Percentiles rank a stretch among this genome's conserved stretches.
phyloP scores from a whole-genome alignment of 2,113 vertebrate species.

The Cathartes aura region DNA sequence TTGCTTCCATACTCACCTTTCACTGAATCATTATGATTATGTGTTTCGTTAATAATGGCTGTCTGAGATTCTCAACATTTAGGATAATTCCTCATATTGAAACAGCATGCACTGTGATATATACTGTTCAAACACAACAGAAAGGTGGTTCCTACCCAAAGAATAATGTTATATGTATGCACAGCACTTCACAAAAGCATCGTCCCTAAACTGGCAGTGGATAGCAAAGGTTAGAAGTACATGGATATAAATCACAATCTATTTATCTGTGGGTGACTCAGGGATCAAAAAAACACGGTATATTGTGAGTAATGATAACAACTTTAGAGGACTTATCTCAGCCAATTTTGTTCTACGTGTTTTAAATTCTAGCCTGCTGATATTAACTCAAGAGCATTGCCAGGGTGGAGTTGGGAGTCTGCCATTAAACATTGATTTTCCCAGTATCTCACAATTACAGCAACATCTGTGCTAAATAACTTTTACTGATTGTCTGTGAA shows the following conservation, averaged over 20 bases:
- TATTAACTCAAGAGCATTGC: conserved; percentile 48
- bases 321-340: conserved; percentile 26
- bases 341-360: conserved; percentile 38
- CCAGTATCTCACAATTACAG: conserved; percentile 71
- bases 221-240: background rate
- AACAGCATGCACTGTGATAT: background rate
- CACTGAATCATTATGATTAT: background rate
- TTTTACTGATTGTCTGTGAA: conserved; percentile 33
- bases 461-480: conserved; percentile 72
- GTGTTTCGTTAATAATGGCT: background rate
- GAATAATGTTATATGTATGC: background rate
- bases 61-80: background rate
- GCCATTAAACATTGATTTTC: conserved; percentile 68
- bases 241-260: background rate
- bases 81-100: background rate
- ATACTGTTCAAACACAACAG: rapidly evolving
- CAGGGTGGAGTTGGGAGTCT: conserved; percentile 38
- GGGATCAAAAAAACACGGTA: background rate
- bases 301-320: background rate
- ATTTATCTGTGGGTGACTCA: background rate
- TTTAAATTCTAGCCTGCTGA: conserved; percentile 63
- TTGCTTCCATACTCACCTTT: background rate
- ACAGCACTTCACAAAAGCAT: background rate
- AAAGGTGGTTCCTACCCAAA: background rate
- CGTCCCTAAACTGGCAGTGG: background rate